These are phyloP conservation scores for Drosophila rhopaloa DNA, from an alignment of 1,140 invertebrate genomes.

Conservation along the genomic window DNA sequence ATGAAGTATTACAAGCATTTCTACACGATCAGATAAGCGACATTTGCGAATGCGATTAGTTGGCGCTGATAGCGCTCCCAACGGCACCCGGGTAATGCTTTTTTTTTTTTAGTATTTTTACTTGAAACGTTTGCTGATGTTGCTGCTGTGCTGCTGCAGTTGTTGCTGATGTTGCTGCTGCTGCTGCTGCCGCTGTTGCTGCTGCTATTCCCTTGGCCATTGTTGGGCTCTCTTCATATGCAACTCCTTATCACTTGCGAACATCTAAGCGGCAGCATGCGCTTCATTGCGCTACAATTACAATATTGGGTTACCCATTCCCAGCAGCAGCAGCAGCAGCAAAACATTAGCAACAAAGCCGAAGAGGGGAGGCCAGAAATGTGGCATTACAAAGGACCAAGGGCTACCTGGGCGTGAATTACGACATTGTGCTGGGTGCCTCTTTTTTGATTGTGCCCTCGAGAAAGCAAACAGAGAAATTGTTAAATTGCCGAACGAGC, in stretches of 20 bases:
- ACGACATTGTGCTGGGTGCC: conserved; percentile 70
- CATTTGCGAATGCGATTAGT: conserved; percentile 83
- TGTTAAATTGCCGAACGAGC: conserved; percentile 70
- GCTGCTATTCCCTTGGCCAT: conserved; percentile 52
- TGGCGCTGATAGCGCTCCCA: conserved; percentile 75
- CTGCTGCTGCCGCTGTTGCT: conserved; percentile 14
- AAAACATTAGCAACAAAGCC: conserved; percentile 41
- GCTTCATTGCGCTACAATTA: conserved; percentile 85
- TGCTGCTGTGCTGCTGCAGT: conserved; percentile 9
- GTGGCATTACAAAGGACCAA: conserved; percentile 58
- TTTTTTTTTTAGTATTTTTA: conserved; percentile 31
- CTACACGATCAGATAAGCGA: conserved; percentile 84
- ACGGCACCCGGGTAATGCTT: conserved; percentile 53
- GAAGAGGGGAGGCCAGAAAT: conserved; percentile 39
- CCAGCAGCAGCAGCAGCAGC: conserved; percentile 31
- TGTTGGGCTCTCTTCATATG: conserved; percentile 74
- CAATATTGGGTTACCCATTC: conserved; percentile 84
- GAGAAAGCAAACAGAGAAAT: conserved; percentile 64
- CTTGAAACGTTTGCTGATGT: conserved; percentile 28
- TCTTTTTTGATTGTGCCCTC: conserved; percentile 33
- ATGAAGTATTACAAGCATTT: conserved; percentile 84
- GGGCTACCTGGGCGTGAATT: conserved; percentile 79
- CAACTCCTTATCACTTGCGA: conserved; percentile 83
- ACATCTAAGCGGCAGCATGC: conserved; percentile 81
- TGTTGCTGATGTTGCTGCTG: conserved; percentile 14